Conservation (phyloP, 2,888 invertebrate species). For the Apoda limacodes region DNA sequence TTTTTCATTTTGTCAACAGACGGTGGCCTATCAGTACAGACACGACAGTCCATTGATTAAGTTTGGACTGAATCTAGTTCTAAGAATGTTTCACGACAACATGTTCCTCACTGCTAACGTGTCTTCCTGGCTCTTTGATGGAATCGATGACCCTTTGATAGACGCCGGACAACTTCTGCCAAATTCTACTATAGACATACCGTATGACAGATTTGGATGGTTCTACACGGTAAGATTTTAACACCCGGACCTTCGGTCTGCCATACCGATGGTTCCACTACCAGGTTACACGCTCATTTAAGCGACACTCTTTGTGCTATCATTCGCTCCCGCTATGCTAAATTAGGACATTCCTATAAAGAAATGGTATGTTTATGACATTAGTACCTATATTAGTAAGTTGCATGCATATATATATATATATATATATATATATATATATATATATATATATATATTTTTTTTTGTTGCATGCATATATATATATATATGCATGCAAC, state of each 20-base stretch:
- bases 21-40: conserved; percentile 72
- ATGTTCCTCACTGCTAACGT: conserved; percentile 74
- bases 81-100: conserved; percentile 62
- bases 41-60: conserved; percentile 36
- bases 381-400: too few relatives aligned
- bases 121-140: conserved; percentile 80
- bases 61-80: conserved; percentile 62
- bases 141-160: conserved; percentile 81
- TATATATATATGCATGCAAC: too few relatives aligned
- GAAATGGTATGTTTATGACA: too few relatives aligned
- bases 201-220: conserved; percentile 87
- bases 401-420: too few relatives aligned
- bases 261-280: background rate
- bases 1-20: conserved; percentile 70
- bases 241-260: conserved; percentile 7
- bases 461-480: too few relatives aligned
- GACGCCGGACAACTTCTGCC: conserved; percentile 63
- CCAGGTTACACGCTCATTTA: conserved; percentile 17
- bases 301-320: too few relatives aligned
- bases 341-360: too few relatives aligned
- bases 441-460: too few relatives aligned
- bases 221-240: conserved; percentile 75
- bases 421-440: too few relatives aligned
- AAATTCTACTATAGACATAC: conserved; percentile 68
- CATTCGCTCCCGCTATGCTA: too few relatives aligned